phyloP scores from a whole-genome alignment of 2,113 vertebrate species.

The Shinisaurus crocodilurus region DNA sequence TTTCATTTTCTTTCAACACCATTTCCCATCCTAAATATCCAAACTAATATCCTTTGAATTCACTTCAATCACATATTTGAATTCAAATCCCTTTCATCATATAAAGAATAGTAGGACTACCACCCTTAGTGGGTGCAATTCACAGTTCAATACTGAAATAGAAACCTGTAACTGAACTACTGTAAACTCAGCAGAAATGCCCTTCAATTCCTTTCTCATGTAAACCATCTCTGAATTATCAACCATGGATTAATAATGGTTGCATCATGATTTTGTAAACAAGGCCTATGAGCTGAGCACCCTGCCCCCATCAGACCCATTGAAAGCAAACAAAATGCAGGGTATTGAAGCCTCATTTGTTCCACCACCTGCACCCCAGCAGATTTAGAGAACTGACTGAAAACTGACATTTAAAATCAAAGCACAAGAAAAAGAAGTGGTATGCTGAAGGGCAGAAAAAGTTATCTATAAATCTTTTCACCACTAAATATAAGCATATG shows the following conservation, averaged over 20 bases:
- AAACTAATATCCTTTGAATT: neutral
- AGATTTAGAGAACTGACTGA: conserved; percentile 13
- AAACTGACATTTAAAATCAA: neutral
- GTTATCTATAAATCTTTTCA: conserved; percentile 18
- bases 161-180: neutral
- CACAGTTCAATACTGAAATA: neutral
- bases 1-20: neutral
- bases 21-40: neutral
- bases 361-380: conserved; percentile 29
- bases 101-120: neutral
- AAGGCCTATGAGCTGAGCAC: neutral
- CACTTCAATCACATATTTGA: neutral
- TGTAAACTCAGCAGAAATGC: no score
- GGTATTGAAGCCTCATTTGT: neutral
- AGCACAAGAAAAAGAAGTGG: neutral
- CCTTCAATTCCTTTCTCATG: neutral
- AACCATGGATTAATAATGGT: no score
- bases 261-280: neutral
- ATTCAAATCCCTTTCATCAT: neutral
- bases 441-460: neutral
- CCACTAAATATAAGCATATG: conserved; percentile 37
- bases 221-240: no score
- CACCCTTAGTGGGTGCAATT: neutral
- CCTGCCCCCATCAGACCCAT: neutral
- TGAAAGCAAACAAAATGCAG: neutral